Evolutionary conservation across 2,888 invertebrate genomes (phyloP).

Genomic region (Dryococelus australis): DNA sequence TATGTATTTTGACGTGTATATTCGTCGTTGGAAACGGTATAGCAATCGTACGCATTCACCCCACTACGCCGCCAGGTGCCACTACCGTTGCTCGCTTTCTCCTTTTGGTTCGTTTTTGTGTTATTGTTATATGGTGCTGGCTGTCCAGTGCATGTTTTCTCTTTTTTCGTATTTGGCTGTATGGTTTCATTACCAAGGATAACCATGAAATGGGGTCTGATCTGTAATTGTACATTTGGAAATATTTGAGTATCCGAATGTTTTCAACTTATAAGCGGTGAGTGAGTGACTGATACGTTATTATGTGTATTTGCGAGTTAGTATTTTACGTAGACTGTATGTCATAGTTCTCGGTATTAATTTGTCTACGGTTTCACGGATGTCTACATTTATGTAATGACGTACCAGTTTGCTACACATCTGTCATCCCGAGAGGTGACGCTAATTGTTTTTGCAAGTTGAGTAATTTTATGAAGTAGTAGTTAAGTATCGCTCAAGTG

Average conservation of each 20-base stretch:
- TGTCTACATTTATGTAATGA: background rate
- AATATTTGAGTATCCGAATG: background rate
- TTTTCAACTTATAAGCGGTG: background rate
- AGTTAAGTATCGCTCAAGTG: background rate
- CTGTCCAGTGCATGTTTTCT: no score
- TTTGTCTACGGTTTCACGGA: background rate
- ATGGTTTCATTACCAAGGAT: background rate
- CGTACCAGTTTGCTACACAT: background rate
- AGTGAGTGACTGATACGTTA: background rate
- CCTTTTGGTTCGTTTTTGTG: no score
- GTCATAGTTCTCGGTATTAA: background rate
- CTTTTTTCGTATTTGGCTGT: background rate
- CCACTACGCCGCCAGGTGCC: no score
- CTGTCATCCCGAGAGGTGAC: background rate
- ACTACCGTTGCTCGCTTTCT: no score
- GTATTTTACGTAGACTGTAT: background rate
- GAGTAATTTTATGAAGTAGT: background rate
- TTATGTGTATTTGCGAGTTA: background rate
- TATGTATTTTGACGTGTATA: no score
- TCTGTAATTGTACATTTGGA: background rate
- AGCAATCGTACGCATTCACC: no score
- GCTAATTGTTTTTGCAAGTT: background rate
- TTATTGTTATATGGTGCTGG: no score
- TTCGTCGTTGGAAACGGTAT: no score
- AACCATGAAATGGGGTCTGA: background rate